Base-by-base conservation (phyloP, 2,113 vertebrate genomes). In the Hyperopisus bebe region DNA sequence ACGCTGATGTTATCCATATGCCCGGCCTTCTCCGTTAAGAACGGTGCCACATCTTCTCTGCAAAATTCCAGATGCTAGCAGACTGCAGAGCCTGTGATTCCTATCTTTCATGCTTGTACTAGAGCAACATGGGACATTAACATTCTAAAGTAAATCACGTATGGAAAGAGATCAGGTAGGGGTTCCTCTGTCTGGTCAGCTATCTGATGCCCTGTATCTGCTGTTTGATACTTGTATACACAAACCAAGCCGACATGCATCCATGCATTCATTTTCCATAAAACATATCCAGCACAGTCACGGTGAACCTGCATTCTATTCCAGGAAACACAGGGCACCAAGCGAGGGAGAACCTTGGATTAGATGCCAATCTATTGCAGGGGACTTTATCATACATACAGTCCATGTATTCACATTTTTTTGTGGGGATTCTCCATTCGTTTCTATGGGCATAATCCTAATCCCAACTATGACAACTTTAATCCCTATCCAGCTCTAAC, bases 1-100 rank as follows among this genome's bases (percentile, higher is more conserved):
- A n/a, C 42, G 44, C 82, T 46, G 82, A 84, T 84, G 82, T 84
- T 47, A 84, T 84, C 82, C 82, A 84, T 46, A 84, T 84, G 82
- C 21, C 44, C 44, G 19, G 82, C 82, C 82, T 84, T 84, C 82
- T 46, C 44, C 47, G 82, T 27, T n/a, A 84, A 47, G 44, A 46
- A 47, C 8, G 24, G 82, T 44, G 42, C 82, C 39, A 44, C 82
- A 84, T 84, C 44, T 47, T 47, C 39, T 46, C 19, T 46, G 82
- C 44, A 47, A 84, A 84, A 84, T 80, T 80, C 35, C 74, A 35
- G 74, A 80, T 80, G 74, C 74, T 35, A 39, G 74, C 74, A 80
- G 31, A 77, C 70, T 77, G 11, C 70, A 39, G 62, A 31, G 62
- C n/a, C 74, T 42, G 74, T 5, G 39, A 19, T 39, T 80, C 35